Evolutionary conservation across 2,888 invertebrate genomes (phyloP).

Genomic region (Agonopterix heracliana): DNA sequence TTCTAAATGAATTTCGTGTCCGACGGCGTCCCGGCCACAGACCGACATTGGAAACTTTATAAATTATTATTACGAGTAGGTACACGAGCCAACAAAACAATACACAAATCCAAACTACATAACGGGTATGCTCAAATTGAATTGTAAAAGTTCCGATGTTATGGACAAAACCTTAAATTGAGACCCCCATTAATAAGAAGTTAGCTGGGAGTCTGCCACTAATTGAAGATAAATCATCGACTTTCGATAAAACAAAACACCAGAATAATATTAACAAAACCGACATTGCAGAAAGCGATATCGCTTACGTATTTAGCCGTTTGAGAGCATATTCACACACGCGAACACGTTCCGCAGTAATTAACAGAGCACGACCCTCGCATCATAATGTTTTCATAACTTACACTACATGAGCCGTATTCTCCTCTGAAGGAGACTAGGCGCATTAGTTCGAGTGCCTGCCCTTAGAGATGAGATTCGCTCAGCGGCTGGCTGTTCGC

Average conservation of each 20-base stretch:
- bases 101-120: constrained; percentile 46
- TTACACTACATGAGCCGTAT: constrained; percentile 24
- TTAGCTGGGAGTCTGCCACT: constrained; percentile 2
- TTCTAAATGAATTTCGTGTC: constrained; percentile 56
- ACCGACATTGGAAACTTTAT: constrained; percentile 49
- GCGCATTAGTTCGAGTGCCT: background rate
- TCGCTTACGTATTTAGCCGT: constrained; percentile 6
- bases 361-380: constrained; percentile 39
- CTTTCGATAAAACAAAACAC: background rate
- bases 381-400: constrained; percentile 49
- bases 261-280: background rate
- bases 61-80: constrained; percentile 56
- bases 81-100: constrained; percentile 41
- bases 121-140: constrained; percentile 42
- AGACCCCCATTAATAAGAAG: constrained; percentile 8
- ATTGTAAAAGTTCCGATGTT: constrained; percentile 45
- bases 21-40: constrained; percentile 41
- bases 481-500: background rate
- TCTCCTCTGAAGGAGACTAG: constrained; percentile 14
- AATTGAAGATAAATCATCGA: constrained; percentile 17
- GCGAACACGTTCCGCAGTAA: constrained; percentile 22
- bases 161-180: constrained; percentile 29
- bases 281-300: constrained; percentile 8
- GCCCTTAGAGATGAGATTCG: background rate
- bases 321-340: constrained; percentile 4